Evolutionary conservation across 2,797 vertebrate species (phyloP), one percentile per base, ranked within the genome.

Genomic region (Premnoplex brunnescens): DNA sequence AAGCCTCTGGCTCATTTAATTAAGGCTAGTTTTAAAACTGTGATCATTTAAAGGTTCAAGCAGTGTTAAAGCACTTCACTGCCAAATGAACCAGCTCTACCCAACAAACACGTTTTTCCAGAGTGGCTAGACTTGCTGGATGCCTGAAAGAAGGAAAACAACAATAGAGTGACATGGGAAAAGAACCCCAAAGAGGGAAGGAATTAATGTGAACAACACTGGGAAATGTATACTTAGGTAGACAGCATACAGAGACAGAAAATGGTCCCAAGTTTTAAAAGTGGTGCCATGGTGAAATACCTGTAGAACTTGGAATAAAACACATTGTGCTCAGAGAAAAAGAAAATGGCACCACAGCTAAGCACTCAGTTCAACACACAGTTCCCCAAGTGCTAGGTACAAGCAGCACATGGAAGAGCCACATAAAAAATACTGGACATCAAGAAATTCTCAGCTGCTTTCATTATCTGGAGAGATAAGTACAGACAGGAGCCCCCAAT

Each of bases 61-160:
- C 39, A 67, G 15, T 24, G 51, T 63, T 59, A 52, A 69, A 93
- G 75, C 58, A 72, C 66, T 63, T 86, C 28, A 7, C 13, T 81
- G 77, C 80, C 95, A 94, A 84, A 81, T 36, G 32, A 89, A 88
- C 60, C 82, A 58, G 85, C 73, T 75, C 78, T 62, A 72, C 89
- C 46, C 48, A 88, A 85, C 79, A 75, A 95, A 96, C 94, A 20
- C 4, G 93, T 43, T 96, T 88, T 96, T 95, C 95, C 94, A 88
- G 95, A 88, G 48, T 9, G 4, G 58, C 73, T 17, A 32, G 91
- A 69, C 34, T 44, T 67, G 41, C 69, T 81, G 41, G 69, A 66
- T 88, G 67, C 44, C 81, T 79, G 9, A 66, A 88, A 97, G 74
- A 4, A 87, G 84, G 77, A 90, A 95, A 94, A 83, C 79, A 95